phyloP scores from a whole-genome alignment of 2,888 invertebrate species.

The Bedellia somnulentella region DNA sequence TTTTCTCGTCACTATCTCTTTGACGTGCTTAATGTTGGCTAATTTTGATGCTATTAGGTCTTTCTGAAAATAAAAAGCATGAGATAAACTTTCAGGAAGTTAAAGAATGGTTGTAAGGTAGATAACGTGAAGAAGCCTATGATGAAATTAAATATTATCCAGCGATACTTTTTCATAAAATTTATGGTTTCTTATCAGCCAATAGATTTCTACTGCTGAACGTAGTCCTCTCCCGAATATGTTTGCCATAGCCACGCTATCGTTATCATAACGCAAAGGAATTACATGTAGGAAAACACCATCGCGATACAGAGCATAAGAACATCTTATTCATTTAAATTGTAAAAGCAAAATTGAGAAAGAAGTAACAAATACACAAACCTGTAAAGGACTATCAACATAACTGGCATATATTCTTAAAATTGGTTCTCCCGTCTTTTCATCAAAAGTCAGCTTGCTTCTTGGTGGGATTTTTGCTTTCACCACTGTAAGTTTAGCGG shows the following conservation, averaged over 20 bases:
- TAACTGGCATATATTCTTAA: slow-evolving; percentile 60
- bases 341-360: too few species aligned
- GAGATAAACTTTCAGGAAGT: too few species aligned
- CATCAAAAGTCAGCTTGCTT: slow-evolving; percentile 42
- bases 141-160: too few species aligned
- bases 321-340: too few species aligned
- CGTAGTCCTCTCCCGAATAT: too few species aligned
- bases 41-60: slow-evolving; percentile 30
- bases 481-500: slow-evolving; percentile 25
- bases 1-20: slow-evolving; percentile 23
- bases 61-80: slow-evolving; percentile 26
- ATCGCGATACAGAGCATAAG: too few species aligned
- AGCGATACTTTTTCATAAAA: too few species aligned
- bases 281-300: too few species aligned
- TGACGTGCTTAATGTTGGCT: slow-evolving; percentile 22
- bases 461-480: slow-evolving; percentile 46
- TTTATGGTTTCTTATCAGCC: too few species aligned
- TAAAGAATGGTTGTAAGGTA: slow-evolving; percentile 1
- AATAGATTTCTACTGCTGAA: too few species aligned
- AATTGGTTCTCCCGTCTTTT: slow-evolving; percentile 47
- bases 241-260: too few species aligned
- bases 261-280: too few species aligned
- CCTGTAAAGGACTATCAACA: slow-evolving; percentile 32
- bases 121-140: background rate
- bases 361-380: slow-evolving; percentile 14